These are phyloP conservation scores for Scytalopus superciliaris DNA, from an alignment of 2,113 vertebrate genomes.

Conservation along the genomic window DNA sequence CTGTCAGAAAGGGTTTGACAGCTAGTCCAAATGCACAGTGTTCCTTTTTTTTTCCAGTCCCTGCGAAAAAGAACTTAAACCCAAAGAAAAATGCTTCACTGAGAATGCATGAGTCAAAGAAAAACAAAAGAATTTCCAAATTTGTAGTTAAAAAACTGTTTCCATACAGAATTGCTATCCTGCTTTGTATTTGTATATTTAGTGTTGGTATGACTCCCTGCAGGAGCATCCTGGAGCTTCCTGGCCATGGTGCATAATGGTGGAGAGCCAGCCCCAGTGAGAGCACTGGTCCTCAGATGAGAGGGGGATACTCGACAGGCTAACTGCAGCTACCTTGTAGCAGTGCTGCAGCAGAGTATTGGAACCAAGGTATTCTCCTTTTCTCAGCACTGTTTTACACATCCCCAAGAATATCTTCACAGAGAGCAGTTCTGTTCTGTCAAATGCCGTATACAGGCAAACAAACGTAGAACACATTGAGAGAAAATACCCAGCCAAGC, in stretches of 20 bases:
- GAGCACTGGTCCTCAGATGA: not conserved
- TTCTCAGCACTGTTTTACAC: not conserved
- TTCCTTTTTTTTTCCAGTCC: not conserved
- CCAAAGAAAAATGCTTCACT: not conserved
- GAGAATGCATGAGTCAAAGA: not conserved
- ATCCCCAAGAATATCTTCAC: not conserved
- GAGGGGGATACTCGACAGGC: accelerated
- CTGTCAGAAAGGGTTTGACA: not conserved
- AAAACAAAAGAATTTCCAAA: not conserved
- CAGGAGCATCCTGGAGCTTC: not conserved
- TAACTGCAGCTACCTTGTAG: not conserved
- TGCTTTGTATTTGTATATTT: not conserved
- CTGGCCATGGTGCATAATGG: not conserved
- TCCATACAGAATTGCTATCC: not conserved
- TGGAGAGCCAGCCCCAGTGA: not conserved
- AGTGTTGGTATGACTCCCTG: not conserved
- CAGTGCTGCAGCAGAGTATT: not conserved
- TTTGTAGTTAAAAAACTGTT: not conserved
- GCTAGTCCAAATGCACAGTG: not conserved
- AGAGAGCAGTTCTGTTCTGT: not conserved
- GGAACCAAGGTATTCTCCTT: not conserved
- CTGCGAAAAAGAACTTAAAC: not conserved
- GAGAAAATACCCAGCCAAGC: not conserved
- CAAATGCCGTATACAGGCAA: not conserved
- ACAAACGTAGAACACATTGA: not conserved